phyloP scores from a whole-genome alignment of 2,113 vertebrate species.

The Myanophis thanlyinensis region DNA sequence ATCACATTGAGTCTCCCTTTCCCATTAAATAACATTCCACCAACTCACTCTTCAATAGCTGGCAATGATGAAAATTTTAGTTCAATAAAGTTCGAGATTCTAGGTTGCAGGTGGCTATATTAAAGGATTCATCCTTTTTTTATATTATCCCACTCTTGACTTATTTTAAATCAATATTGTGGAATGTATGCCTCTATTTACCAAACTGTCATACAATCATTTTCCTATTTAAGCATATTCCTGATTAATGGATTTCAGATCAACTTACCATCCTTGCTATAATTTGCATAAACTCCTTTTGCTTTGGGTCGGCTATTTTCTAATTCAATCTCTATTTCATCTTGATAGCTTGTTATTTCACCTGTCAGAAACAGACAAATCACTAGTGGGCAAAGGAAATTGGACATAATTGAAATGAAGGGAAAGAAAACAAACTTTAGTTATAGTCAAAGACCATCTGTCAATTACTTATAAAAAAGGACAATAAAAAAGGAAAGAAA shows the following conservation, averaged over 20 bases:
- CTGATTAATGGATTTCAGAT: background rate
- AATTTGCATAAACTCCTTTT: conserved; percentile 83
- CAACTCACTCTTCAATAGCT: background rate
- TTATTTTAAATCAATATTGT: background rate
- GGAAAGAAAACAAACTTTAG: background rate
- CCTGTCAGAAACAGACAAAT: conserved; percentile 70
- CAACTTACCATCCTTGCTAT: conserved; percentile 78
- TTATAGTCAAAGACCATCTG: background rate
- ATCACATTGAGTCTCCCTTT: background rate
- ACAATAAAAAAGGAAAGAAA: background rate
- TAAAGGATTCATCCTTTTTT: background rate
- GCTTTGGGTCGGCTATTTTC: conserved; percentile 84
- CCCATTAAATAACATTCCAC: background rate
- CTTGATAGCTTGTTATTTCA: conserved; percentile 90
- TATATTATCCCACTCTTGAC: background rate
- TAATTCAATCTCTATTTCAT: conserved; percentile 91
- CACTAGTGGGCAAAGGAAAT: background rate
- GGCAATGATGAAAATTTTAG: background rate
- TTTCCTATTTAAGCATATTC: background rate
- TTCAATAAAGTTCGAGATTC: background rate
- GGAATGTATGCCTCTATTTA: background rate
- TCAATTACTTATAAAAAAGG: background rate
- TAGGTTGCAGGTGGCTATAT: background rate
- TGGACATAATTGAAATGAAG: background rate
- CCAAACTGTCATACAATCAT: background rate